phyloP scores from a whole-genome alignment of 2,113 vertebrate genomes.

The Blennius ocellaris region DNA sequence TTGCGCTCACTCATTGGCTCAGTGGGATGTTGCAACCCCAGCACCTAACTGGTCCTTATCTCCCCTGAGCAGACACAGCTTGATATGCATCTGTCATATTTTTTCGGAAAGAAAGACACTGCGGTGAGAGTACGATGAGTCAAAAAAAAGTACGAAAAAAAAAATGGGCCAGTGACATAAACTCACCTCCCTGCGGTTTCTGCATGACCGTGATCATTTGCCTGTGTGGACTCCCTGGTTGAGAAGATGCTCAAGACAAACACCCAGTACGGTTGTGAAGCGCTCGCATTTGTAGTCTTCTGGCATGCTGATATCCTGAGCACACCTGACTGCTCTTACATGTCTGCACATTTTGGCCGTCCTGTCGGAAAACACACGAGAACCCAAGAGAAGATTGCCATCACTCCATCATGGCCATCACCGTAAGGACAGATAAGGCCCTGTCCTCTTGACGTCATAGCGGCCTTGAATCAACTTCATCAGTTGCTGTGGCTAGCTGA shows the following conservation, averaged over 20 bases:
- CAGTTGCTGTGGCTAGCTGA: conserved; percentile 67
- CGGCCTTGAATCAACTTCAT: conserved; percentile 58
- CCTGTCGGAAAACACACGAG: conserved; percentile 30
- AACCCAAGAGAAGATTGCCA: conserved; percentile 66
- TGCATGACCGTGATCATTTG: conserved; percentile 63
- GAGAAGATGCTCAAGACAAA: conserved; percentile 2
- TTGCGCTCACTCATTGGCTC: conserved; percentile 83
- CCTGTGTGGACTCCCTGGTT: conserved; percentile 25
- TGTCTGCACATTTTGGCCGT: conserved; percentile 35
- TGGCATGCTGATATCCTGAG: not conserved
- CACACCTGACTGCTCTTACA: conserved; percentile 18
- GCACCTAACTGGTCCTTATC: conserved; percentile 85
- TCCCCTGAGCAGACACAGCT: conserved; percentile 78
- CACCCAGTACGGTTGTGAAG: not conserved
- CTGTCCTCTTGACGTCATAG: conserved; percentile 71
- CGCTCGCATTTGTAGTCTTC: conserved; percentile 2
- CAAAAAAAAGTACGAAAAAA: conserved; percentile 40
- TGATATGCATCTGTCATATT: conserved; percentile 88
- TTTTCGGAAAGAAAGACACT: conserved; percentile 84
- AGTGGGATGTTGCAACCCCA: conserved; percentile 85
- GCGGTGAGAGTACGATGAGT: conserved; percentile 76
- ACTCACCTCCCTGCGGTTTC: conserved; percentile 68
- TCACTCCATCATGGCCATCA: conserved; percentile 74
- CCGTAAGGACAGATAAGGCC: conserved; percentile 78
- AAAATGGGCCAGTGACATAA: conserved; percentile 70